Evolutionary conservation across 2,797 vertebrate genomes (phyloP).

Genomic region (Urosaurus nigricauda): DNA sequence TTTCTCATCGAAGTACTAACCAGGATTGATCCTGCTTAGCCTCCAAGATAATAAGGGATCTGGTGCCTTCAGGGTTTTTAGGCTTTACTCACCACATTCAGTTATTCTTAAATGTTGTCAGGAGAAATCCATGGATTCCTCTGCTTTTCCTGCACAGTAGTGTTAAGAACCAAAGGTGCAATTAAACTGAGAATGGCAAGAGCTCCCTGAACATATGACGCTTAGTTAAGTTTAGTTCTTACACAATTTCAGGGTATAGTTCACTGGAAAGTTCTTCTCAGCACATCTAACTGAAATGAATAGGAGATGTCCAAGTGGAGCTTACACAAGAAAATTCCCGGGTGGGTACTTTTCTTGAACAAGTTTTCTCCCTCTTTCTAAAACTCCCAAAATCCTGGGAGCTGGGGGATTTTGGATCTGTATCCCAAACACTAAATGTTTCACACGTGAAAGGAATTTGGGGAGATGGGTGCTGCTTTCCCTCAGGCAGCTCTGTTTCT

Average conservation of each 20-base stretch:
- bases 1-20: too few species aligned
- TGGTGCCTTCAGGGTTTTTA: too few species aligned
- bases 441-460: too few species aligned
- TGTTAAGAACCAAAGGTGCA: background rate
- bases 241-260: background rate
- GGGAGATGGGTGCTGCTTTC: too few species aligned
- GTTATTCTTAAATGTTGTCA: background rate
- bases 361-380: background rate
- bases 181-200: background rate
- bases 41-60: too few species aligned
- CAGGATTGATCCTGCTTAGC: too few species aligned
- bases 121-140: background rate
- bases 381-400: too few species aligned
- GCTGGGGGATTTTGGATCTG: too few species aligned
- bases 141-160: background rate
- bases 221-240: background rate
- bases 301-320: background rate
- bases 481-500: too few species aligned
- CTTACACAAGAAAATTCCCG: background rate
- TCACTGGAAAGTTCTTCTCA: background rate
- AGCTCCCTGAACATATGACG: background rate
- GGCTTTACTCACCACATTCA: background rate
- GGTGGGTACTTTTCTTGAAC: background rate
- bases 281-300: background rate
- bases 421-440: too few species aligned